Evolutionary conservation across 53 echinoderm and acorn worm species (phyloP), one percentile per base, ranked within the genome.

Genomic region (Hippasteria phrygiana): DNA sequence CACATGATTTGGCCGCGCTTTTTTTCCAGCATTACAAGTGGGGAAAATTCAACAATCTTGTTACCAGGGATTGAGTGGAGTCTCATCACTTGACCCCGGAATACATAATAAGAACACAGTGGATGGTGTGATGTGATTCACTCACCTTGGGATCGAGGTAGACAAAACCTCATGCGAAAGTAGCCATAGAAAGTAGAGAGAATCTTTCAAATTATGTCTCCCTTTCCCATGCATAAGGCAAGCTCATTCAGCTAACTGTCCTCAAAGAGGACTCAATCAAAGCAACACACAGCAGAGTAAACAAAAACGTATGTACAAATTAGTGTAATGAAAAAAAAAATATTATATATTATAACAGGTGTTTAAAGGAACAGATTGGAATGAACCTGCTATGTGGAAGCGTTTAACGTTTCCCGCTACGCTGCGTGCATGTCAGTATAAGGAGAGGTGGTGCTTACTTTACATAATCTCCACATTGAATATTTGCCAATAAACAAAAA

Each of bases 351-450:
- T 69, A 46, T 66, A 83, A 64, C 66, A 69, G 50, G 53, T 70
- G 85, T 70, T 85, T 64, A 48, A 85, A 85, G 85, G 85, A 85
- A 85, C 31, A 71, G 85, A 85, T 71, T 85, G 85, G 70, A 85
- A 47, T 31, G 69, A 33, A 79, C 42, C 69, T 34, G 85, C 85
- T 85, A 70, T 48, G 0, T 22, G 85, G 85, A 71, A 29, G 55
- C 71, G 85, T 85, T 20, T 69, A 71, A 85, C 85, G 85, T 71
- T 53, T 71, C 85, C 51, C 5, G 85, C 85, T 85, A 45, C 38
- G 71, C 71, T 70, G 85, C 85, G 53, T 85, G 85, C 85, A 85
- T 85, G 85, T 70, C 71, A 70, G 33, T 85, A 45, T 43, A 28
- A 41, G 67, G 43, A 47, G 36, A 85, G 65, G 66, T 64, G 51